phyloP scores from a whole-genome alignment of 2,113 vertebrate genomes.

The Burhinus oedicnemus region DNA sequence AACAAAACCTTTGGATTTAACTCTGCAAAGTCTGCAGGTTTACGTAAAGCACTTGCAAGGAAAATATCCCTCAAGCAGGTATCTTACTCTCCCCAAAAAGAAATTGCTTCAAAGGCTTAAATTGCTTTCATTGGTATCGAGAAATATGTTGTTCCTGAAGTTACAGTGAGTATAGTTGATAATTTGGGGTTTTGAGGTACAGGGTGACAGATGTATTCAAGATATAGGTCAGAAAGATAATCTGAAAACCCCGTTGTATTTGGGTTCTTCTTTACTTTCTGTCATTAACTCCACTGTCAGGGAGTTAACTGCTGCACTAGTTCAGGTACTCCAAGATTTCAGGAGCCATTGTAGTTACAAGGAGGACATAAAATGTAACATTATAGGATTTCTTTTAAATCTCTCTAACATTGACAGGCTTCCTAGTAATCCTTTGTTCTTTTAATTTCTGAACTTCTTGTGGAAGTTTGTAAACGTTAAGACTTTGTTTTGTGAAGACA shows the following conservation, averaged over 20 bases:
- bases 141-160: background rate
- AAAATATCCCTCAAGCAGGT: background rate
- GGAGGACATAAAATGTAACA: background rate
- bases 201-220: background rate
- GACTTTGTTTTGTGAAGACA: background rate
- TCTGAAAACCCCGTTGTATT: background rate
- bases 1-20: background rate
- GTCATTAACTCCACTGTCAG: background rate
- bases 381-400: background rate
- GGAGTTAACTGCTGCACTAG: background rate
- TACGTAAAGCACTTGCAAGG: background rate
- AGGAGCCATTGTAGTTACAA: background rate
- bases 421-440: background rate
- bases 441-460: background rate
- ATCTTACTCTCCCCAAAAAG: background rate
- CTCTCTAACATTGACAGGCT: background rate
- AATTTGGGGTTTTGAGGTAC: background rate
- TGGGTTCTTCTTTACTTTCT: background rate
- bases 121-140: background rate
- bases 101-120: background rate
- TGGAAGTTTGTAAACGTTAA: background rate
- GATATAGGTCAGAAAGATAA: background rate
- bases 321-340: background rate
- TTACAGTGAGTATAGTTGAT: background rate
- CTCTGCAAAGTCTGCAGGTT: background rate